Evolutionary conservation across 2,113 vertebrate species (phyloP), one percentile per base, ranked within the genome.

Genomic region (Athene cunicularia): DNA sequence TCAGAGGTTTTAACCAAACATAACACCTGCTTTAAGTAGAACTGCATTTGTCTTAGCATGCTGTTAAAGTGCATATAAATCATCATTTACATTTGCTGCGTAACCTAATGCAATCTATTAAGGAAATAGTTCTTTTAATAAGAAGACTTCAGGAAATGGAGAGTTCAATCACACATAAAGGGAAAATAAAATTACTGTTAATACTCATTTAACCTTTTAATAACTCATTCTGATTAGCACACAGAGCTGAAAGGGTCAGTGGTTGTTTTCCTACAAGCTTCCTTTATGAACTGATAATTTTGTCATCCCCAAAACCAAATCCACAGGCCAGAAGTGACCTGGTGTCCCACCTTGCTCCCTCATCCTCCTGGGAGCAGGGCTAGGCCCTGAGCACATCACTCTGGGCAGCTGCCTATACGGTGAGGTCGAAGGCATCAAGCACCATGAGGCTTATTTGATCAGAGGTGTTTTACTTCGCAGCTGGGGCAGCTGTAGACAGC

Each of bases 61-160:
- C 58, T 82, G 83, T 72, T 93, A 72, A 95, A 95, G 64, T 39
- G 35, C 49, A 41, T 76, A 79, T 91, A 91, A 95, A 97, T 85
- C 80, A 91, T 89, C 81, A 95, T 95, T 95, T 86, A 91, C 80
- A 89, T 96, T 92, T 87, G 37, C 73, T 92, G 47, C 6, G 5
- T 92, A 91, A 64, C 39, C 27, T 95, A 97, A 96, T 96, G 80
- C 53, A 94, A 96, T 97, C 86, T 94, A 93, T 95, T 96, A 97
- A 95, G 96, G 95, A 95, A 97, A 95, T 89, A 96, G 76, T 94
- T 93, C 86, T 95, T 96, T 96, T 96, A 97, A 96, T 91, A 97
- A 95, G 86, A 95, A 84, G 70, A 73, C 76, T 95, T 89, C 94
- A 96, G 95, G 95, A 97, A 97, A 91, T 70, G 89, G 91, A 94